Evolutionary conservation across 1,140 invertebrate species (phyloP).

Genomic region (Antheraea pernyi): DNA sequence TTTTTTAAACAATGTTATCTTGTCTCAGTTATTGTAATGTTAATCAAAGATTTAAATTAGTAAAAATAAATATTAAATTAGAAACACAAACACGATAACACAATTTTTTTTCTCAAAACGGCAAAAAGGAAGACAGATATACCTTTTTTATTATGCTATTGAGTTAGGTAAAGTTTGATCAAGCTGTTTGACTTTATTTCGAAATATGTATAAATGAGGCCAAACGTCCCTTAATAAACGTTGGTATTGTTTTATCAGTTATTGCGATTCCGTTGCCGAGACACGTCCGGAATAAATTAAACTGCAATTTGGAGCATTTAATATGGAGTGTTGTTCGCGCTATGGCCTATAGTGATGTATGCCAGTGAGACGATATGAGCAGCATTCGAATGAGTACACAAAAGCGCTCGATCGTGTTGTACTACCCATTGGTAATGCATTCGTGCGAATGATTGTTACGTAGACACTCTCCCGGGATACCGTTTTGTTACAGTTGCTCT

Average conservation of each 20-base stretch:
- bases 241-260: slow-evolving; percentile 67
- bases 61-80: no score
- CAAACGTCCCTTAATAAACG: slow-evolving; percentile 50
- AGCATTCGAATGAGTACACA: slow-evolving; percentile 74
- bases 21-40: no score
- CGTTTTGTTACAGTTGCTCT: background rate
- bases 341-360: slow-evolving; percentile 57
- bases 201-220: slow-evolving; percentile 33
- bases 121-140: no score
- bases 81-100: no score
- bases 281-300: slow-evolving; percentile 77
- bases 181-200: background rate
- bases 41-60: no score
- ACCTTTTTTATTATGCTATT: background rate
- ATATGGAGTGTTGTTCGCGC: slow-evolving; percentile 72
- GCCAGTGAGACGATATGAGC: slow-evolving; percentile 58
- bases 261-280: slow-evolving; percentile 73
- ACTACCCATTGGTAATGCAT: slow-evolving; percentile 56
- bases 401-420: slow-evolving; percentile 45
- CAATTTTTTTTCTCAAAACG: no score
- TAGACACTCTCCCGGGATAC: slow-evolving; percentile 25
- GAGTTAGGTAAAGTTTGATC: background rate
- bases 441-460: slow-evolving; percentile 57
- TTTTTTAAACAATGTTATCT: no score
- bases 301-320: slow-evolving; percentile 75